Base-by-base conservation (phyloP, 2,113 vertebrate genomes). In the Pseudorhombus dupliciocellatus region DNA sequence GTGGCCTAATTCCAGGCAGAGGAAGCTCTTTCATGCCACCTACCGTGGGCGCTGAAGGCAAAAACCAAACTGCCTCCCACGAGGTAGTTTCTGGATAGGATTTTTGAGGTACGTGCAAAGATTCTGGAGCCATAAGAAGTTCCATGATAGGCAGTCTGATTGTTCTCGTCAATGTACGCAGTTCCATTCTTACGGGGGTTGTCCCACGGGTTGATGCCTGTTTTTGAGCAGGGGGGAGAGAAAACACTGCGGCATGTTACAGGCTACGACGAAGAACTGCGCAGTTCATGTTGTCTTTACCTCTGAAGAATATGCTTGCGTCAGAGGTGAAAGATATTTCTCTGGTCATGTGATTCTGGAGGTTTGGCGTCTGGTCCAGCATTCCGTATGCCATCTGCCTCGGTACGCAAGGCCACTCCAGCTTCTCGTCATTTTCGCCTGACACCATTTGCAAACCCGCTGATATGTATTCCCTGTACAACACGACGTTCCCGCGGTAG, bases 401-500 rank as follows among this genome's bases (percentile, higher is more conserved):
- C 86, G 94, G 93, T 2, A 88, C 58, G 73, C 93, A 94, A 0
- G 96, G 96, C 95, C 95, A 97, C 73, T 94, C 46, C 77, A 97
- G 83, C 0, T 77, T 9, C 37, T 93, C 69, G 25, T 97, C 95
- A 2, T 95, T 88, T 69, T 72, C 80, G 65, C 96, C 95, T 70
- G 94, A 95, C 73, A 95, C 80, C 54, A 96, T 83, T 66, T 91
- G 51, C 20, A 94, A 87, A 79, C 76, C 93, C 7, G 94, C 55
- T 15, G 28, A 92, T 28, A 92, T 64, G 26, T 77, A 79, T 20
- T 21, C 66, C 1, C 18, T 48, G 0, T 4, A 18, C 0, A 3
- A 30, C 76, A n/a, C 0, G 14, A 37, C 2, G 0, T 51, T 10
- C 2, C 95, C 18, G 66, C 94, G 88, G 75, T 93, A 96, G 24